Evolutionary conservation across 2,888 invertebrate species (phyloP), one percentile per base, ranked within the genome.

Genomic region (Cheilosia urbana): DNA sequence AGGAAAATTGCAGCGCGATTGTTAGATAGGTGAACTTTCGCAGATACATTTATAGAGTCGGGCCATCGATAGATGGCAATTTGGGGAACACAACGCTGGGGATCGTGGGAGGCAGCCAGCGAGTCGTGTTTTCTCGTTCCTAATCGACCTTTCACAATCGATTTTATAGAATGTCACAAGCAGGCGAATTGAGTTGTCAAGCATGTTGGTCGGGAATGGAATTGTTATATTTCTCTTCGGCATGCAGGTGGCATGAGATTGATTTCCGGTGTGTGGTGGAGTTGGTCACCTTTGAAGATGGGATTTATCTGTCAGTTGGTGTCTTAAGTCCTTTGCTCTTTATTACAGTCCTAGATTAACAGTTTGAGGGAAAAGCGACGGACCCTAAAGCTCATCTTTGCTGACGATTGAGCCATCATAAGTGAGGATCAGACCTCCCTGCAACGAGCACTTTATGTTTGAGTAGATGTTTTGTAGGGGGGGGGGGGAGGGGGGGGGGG

Each of bases 131-230:
- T 27, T 19, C 45, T 71, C 34, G 51, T 19, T 55, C 53, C 45
- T 53, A 60, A 78, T 78, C 77, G 63, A 78, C 77, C 77, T 78
- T 69, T 78, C 69, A 78, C 77, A 78, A 78, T 71, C 45, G 69
- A 9, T 47, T 47, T 45, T 37, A 34, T 47, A 68, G 62, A 55
- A 47, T 77, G 77, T 55, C 68, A 77, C 30, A 53, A 58, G 66
- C 51, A 62, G 27, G 49, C 19, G 53, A 77, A 77, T 78, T 78
- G 77, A 78, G 69, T 69, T 78, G 69, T 78, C 49, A 78, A 45
- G 37, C 27, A n/a, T 27, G 7, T 65, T 51, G 65, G 51, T 34
- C 19, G 34, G 11, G 42, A 62, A 62, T 15, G 11, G 42, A 62
- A 45, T 19, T 9, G 19, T 13, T 15, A 19, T 5, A 0, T 9